Evolutionary conservation across 2,888 invertebrate genomes (phyloP).

Genomic region (Cheilosia vernalis): DNA sequence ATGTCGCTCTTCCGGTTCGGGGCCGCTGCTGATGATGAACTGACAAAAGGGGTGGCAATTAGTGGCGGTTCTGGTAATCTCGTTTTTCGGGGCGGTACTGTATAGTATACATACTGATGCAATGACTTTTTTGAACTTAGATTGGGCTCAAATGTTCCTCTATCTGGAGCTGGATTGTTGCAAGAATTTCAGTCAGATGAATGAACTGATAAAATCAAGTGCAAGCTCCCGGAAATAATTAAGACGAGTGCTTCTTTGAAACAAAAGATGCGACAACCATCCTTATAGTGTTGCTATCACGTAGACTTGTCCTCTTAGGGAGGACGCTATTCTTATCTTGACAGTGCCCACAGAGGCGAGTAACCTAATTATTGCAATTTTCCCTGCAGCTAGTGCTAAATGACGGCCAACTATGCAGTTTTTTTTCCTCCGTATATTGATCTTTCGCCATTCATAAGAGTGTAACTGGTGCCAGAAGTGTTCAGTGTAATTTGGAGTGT

Average conservation of each 20-base stretch:
- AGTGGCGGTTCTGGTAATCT: conserved; percentile 26
- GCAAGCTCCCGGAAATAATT: background rate
- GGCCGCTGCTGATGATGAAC: background rate
- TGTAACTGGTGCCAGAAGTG: conserved; percentile 15
- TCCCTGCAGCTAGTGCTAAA: conserved; percentile 7
- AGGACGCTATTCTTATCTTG: background rate
- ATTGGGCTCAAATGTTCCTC: background rate
- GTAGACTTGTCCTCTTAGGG: conserved; percentile 21
- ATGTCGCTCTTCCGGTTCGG: conserved; percentile 56
- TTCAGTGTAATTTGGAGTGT: conserved; percentile 22
- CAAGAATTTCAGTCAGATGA: background rate
- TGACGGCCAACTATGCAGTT: background rate
- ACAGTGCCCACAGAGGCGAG: conserved; percentile 22
- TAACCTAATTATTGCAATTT: conserved; percentile 57
- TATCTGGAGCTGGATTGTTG: background rate
- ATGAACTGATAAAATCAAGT: background rate
- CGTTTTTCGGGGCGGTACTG: background rate
- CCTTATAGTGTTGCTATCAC: conserved; percentile 10
- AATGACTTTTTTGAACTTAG: conserved; percentile 19
- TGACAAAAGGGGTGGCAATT: conserved; percentile 38
- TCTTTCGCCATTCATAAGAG: conserved; percentile 9
- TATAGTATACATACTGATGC: background rate
- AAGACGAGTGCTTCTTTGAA: too few species aligned
- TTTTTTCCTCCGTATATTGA: conserved; percentile 22
- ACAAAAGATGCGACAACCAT: background rate